Base-by-base conservation (phyloP, 2,888 invertebrate genomes). In the Spatulosminthurus flaviceps region DNA sequence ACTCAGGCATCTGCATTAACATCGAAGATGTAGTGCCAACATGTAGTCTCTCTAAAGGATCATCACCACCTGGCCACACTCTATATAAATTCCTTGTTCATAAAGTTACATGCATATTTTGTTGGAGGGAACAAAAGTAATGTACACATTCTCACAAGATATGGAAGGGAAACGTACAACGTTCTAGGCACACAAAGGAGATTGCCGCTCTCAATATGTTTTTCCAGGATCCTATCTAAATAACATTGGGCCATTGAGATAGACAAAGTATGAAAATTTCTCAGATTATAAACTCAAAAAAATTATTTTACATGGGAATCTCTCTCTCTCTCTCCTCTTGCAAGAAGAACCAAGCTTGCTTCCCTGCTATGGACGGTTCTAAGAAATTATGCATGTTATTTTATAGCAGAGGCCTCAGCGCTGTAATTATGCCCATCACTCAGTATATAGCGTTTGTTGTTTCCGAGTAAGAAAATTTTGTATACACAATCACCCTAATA, bases 361-460 rank as follows among this genome's bases (percentile, higher is more conserved):
- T n/a, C n/a, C n/a, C n/a, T n/a, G n/a, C n/a, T n/a, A n/a, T n/a
- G n/a, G n/a, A n/a, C n/a, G n/a, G n/a, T n/a, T n/a, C n/a, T n/a
- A n/a, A n/a, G n/a, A n/a, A n/a, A n/a, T n/a, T n/a, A n/a, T n/a
- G n/a, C n/a, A n/a, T n/a, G n/a, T n/a, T n/a, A n/a, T n/a, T n/a
- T n/a, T n/a, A n/a, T n/a, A n/a, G n/a, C n/a, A n/a, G n/a, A n/a
- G n/a, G n/a, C n/a, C n/a, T n/a, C n/a, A n/a, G n/a, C n/a, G n/a
- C n/a, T n/a, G n/a, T n/a, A n/a, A 74, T 74, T 74, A 74, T 74
- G 74, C 60, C 74, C 74, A 61, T 74, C 74, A 74, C 61, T 74
- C 74, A 74, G 74, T n/a, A n/a, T n/a, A n/a, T n/a, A n/a, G n/a
- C n/a, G n/a, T n/a, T n/a, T n/a, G n/a, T n/a, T n/a, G n/a, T n/a